A percentile compares a stretch with the other conserved stretches of the same genome.
Conservation (phyloP, 2,797 vertebrate species). For the Chelonia mydas region DNA sequence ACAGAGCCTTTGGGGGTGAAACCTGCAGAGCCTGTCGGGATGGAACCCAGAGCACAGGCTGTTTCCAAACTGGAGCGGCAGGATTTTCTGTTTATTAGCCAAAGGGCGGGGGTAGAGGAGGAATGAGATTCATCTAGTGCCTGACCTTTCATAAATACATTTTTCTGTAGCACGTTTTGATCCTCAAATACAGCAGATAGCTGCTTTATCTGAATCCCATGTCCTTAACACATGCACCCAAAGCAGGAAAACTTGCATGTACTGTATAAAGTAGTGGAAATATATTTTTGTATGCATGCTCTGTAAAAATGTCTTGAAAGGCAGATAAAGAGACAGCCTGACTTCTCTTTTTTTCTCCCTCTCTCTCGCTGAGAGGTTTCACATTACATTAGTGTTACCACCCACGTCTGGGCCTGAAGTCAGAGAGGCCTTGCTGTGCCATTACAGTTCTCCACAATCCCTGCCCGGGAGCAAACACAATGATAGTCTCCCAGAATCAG, state of each 20-base stretch:
- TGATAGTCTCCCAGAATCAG: neutral
- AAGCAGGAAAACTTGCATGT: neutral
- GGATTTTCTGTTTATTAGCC: neutral
- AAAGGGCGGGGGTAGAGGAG: neutral
- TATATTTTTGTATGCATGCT: neutral
- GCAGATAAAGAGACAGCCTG: neutral
- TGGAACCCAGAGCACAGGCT: neutral
- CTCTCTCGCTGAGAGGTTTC: constrained; percentile 51
- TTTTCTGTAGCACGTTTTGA: neutral
- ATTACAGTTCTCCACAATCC: neutral
- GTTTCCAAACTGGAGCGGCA: neutral
- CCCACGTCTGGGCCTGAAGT: rapidly evolving
- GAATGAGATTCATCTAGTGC: neutral
- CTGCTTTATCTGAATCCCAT: neutral
- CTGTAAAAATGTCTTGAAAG: constrained; percentile 63
- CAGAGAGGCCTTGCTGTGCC: rapidly evolving
- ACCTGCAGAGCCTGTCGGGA: neutral
- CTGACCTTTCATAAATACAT: neutral
- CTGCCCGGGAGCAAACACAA: constrained; percentile 30
- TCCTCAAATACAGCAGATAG: neutral
- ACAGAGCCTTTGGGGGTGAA: neutral
- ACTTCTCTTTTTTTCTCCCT: constrained; percentile 5
- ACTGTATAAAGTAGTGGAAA: constrained; percentile 48
- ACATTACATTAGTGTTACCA: constrained; percentile 39
- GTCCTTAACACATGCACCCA: neutral